These are phyloP conservation scores for Eupelmus urozonus DNA, from an alignment of 2,888 invertebrate genomes.

Conservation along the genomic window DNA sequence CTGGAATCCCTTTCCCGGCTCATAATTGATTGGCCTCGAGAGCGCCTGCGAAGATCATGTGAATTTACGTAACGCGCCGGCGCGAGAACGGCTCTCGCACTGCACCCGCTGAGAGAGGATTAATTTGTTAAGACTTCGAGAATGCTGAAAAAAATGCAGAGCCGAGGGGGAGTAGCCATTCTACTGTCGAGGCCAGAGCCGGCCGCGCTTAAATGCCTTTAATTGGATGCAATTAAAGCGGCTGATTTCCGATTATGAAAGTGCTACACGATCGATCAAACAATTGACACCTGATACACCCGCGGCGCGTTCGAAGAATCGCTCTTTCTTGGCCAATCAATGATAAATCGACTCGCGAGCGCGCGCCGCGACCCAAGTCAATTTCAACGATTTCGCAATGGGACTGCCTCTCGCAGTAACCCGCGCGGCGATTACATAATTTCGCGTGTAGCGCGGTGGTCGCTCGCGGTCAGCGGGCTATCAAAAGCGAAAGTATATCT, in stretches of 20 bases:
- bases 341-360: conserved; percentile 24
- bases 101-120: neutral
- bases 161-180: neutral
- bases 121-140: conserved; percentile 13
- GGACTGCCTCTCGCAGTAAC: neutral
- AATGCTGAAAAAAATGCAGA: neutral
- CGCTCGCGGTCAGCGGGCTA: neutral
- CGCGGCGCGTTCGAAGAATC: neutral
- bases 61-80: conserved; percentile 6
- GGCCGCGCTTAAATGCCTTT: neutral
- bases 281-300: conserved; percentile 38
- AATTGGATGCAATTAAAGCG: conserved; percentile 35
- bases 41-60: neutral
- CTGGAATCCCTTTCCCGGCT: neutral
- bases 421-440: conserved; percentile 35
- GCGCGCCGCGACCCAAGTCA: too few relatives aligned
- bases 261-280: conserved; percentile 31
- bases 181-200: neutral
- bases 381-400: conserved; percentile 33
- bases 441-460: conserved; percentile 3
- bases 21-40: conserved; percentile 2
- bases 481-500: conserved; percentile 33
- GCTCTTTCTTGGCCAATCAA: conserved; percentile 17
- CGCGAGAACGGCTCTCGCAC: too few relatives aligned
- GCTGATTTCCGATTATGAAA: conserved; percentile 28